Base-by-base conservation (phyloP, 2,797 vertebrate genomes). In the Sebastiscus tertius region DNA sequence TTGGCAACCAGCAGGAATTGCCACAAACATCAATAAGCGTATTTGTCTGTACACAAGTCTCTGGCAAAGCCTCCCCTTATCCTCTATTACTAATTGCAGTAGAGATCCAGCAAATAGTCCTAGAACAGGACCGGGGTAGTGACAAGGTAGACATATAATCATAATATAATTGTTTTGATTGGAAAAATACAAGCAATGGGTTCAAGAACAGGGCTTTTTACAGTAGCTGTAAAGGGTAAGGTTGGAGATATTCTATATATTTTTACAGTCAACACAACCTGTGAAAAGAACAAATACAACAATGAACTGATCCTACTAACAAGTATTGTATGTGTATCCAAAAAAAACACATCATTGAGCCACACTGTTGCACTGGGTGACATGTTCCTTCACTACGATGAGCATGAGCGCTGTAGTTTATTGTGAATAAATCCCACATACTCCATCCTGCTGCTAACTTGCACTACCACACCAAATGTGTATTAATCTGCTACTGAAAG, bases 1-100 rank as follows among this genome's bases (percentile, higher is more conserved):
- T 54, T 88, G 86, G 77, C 74, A 81, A 56, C 29, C 52, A 24
- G 74, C 68, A 87, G 62, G 68, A 80, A 64, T 24, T 24, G 36
- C 39, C 34, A 54, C 42, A 89, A 67, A 87, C 69, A 84, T 81
- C 82, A 67, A 83, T 77, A 77, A 24, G 81, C 10, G 1, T 54
- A 62, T 88, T 81, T 65, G 34, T 71, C 42, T 33, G 59, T 27
- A 71, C 62, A 81, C 63, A 46, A 72, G 64, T 65, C 31, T 70
- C 59, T 72, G 60, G 73, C 65, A 60, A 22, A 82, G 69, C 39
- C 18, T 49, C 31, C 54, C 13, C 20, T 77, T 49, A 59, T 61
- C 68, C 60, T n/a, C 78, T 75, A 29, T 67, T 8, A 26, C 31
- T 82, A 66, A 80, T 31, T 68, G 68, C 34, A 60, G 72, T 4